phyloP scores from a whole-genome alignment of 2,113 vertebrate species.

The Ovis canadensis region DNA sequence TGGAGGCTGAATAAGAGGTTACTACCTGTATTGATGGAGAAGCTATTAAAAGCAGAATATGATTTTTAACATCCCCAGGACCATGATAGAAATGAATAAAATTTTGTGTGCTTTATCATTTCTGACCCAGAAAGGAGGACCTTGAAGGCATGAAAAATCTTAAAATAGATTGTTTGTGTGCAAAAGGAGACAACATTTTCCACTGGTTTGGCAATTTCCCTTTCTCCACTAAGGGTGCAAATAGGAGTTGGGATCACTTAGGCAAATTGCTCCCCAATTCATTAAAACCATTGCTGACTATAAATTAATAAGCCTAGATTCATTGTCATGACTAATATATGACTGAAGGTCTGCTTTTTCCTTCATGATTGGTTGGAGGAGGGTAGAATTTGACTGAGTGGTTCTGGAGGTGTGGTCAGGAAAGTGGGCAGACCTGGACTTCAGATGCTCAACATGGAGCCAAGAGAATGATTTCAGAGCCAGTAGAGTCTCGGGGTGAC shows the following conservation, averaged over 20 bases:
- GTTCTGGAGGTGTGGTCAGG: neutral
- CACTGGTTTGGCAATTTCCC: conserved; percentile 33
- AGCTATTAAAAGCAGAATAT: conserved; percentile 52
- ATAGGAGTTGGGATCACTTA: conserved; percentile 18
- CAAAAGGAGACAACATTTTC: conserved; percentile 28
- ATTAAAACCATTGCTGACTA: neutral
- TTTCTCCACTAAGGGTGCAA: conserved; percentile 7
- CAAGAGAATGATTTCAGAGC: neutral
- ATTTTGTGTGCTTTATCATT: conserved; percentile 54
- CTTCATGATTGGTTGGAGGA: neutral
- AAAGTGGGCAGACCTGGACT: neutral
- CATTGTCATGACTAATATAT: neutral
- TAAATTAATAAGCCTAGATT: conserved; percentile 26
- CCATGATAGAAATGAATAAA: conserved; percentile 63
- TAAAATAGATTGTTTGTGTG: conserved; percentile 61
- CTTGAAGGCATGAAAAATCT: conserved; percentile 41
- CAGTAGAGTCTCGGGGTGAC: neutral
- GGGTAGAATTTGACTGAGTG: neutral
- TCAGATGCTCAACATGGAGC: neutral
- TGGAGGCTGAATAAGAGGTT: conserved; percentile 2
- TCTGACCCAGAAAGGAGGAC: conserved; percentile 65
- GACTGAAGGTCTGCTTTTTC: neutral
- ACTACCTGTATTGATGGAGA: conserved; percentile 46
- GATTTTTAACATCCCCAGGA: conserved; percentile 57
- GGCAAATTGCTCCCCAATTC: conserved; percentile 2